A percentile compares a stretch with the other conserved stretches of the same genome.
Conservation (phyloP, 2,113 vertebrate species). For the Peromyscus polionotus region DNA sequence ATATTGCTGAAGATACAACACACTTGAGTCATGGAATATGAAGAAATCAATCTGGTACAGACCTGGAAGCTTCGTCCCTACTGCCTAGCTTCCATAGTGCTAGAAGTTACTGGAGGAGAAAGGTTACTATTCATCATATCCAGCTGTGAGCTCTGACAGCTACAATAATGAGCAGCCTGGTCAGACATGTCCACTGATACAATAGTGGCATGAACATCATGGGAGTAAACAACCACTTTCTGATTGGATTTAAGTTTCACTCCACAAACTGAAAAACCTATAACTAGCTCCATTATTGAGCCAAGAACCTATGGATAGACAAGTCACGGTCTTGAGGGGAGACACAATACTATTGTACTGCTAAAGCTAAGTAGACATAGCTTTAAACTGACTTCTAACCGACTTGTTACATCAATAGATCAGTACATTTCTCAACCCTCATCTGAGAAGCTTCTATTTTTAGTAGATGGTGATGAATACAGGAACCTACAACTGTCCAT, state of each 20-base stretch:
- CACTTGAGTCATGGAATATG: background rate
- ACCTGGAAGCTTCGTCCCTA: background rate
- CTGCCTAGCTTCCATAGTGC: background rate
- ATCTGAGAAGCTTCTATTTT: background rate
- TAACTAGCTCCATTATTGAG: background rate
- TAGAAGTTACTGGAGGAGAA: background rate
- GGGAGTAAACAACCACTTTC: background rate
- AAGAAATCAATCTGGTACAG: background rate
- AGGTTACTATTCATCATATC: background rate
- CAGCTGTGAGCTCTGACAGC: background rate
- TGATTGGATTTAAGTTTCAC: background rate
- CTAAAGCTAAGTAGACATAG: background rate
- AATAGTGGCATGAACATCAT: background rate
- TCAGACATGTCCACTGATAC: background rate
- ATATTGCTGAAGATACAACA: background rate
- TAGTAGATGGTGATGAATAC: background rate
- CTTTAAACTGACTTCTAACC: background rate
- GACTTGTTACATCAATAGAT: background rate
- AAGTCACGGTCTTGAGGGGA: background rate
- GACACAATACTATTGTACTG: background rate
- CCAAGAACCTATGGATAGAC: background rate
- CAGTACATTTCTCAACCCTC: background rate
- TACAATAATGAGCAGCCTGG: background rate
- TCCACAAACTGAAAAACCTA: background rate
- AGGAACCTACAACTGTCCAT: background rate